Evolutionary conservation across 1,140 invertebrate genomes (phyloP), one percentile per base, ranked within the genome.

Genomic region (Ceratitis capitata): DNA sequence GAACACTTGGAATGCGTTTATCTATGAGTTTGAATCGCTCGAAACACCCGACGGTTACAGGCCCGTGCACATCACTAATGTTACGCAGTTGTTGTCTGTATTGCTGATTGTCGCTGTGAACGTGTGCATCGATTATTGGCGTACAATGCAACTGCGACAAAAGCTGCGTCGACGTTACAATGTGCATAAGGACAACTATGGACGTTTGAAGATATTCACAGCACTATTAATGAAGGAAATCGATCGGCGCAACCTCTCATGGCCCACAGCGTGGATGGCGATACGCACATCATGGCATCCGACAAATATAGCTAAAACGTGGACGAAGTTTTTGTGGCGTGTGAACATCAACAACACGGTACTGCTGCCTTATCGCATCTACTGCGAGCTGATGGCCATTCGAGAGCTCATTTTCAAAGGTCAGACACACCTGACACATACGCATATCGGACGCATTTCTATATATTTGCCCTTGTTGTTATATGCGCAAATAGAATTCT

Each of bases 1-100:
- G 23, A 96, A 96, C 84, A 92, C 93, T 47, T 97, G 96, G 96
- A 96, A 96, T 87, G 95, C 96, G 87, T 95, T 97, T 85, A 94
- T 96, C 14, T 95, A 93, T 61, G 94, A 95, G 87, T 96, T 96
- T 87, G 96, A 97, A 91, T 96, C 96, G 0, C 91, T 95, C 3
- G 95, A 96, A 87, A 94, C 95, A 61, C 94, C 90, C 6, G 91
- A 91, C 61, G 89, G 88, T 0, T 32, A 47, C 23, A 78, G 86
- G 69, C 84, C 87, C 84, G 49, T 87, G 19, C 86, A 86, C 12
- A 90, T 87, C 14, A 83, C 61, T 9, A 86, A 85, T 74, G 87
- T 87, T 49, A 91, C 64, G 87, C 88, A 91, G 85, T 74, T 91
- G 42, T 3, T 89, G 3, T 91, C 90, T 0, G 47, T 91, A 69